Base-by-base conservation (phyloP, 2,797 vertebrate genomes). In the Megaceryle alcyon region DNA sequence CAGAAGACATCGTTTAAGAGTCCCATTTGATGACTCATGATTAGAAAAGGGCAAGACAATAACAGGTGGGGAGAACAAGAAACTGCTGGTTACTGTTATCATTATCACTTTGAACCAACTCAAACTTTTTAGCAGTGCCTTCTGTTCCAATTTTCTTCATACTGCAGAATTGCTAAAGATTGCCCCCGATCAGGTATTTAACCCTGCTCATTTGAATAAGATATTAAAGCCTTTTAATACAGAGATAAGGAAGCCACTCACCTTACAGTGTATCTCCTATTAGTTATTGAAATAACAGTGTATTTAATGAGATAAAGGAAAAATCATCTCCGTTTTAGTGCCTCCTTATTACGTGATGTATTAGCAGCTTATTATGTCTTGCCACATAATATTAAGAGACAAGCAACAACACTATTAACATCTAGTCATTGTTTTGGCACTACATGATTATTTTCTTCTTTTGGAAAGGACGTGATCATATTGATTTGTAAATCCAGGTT, bases 391-490 rank as follows among this genome's bases (percentile, higher is more conserved):
- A 46, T 12, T 39, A 61, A 69, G 41, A 28, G 48, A 56, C 88
- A 96, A n/a, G 22, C 88, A 82, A 19, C n/a, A 79, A 26, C 9
- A 56, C 23, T 41, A 26, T 17, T 23, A 91, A 96, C 51, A 11
- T 39, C 66, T 78, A 65, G 22, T 78, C 18, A 83, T 80, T 57
- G 73, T 71, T 92, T 61, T 73, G 81, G 69, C 78, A 95, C 53
- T 82, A 80, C 14, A 46, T 31, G 14, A 70, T 88, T 83, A 53
- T 64, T 73, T 39, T 94, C 68, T 83, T 97, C 82, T 96, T 95
- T 79, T 82, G 84, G 76, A 94, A 97, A 95, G 81, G 65, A 83
- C 39, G 77, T 10, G n/a, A 80, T 48, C 57, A 82, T 61, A 94
- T 41, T 82, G 65, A 95, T 87, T 94, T 88, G 72, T 82, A 88